These are phyloP conservation scores for Dryas iulia DNA, from an alignment of 1,140 invertebrate genomes.

Conservation along the genomic window DNA sequence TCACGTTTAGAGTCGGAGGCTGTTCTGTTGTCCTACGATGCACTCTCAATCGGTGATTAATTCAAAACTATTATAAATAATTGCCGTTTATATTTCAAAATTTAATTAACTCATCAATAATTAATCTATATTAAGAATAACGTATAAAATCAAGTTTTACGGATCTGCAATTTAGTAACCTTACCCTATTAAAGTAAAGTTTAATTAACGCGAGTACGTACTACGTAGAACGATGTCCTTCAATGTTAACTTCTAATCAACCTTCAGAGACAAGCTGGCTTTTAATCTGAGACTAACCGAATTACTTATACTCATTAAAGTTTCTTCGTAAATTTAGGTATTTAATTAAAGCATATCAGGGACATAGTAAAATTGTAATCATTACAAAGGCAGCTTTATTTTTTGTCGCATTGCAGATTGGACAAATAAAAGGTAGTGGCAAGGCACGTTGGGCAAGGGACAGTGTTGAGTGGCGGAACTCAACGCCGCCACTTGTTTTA, in stretches of 20 bases:
- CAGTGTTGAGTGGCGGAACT: too few relatives aligned
- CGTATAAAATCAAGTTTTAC: not conserved
- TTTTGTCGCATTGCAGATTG: too few relatives aligned
- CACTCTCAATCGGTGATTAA: too few relatives aligned
- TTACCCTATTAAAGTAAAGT: conserved; percentile 6
- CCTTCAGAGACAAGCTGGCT: conserved; percentile 6
- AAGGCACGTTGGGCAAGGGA: too few relatives aligned
- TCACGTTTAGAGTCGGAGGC: too few relatives aligned
- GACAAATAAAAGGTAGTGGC: too few relatives aligned
- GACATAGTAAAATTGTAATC: not conserved
- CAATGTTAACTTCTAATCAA: conserved; percentile 23
- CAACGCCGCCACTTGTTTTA: too few relatives aligned
- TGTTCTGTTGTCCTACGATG: too few relatives aligned
- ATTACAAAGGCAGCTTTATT: too few relatives aligned
- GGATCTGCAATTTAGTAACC: not conserved
- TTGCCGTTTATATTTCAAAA: too few relatives aligned
- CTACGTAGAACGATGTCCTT: conserved; percentile 18
- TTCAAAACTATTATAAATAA: too few relatives aligned
- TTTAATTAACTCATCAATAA: not conserved
- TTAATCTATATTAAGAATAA: not conserved
- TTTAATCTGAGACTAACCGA: not conserved
- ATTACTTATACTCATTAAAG: not conserved
- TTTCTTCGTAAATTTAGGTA: not conserved
- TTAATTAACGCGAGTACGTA: conserved; percentile 20
- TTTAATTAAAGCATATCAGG: not conserved